Base-by-base conservation (phyloP, 23 tunicate species). In the Halocynthia roretzi region DNA sequence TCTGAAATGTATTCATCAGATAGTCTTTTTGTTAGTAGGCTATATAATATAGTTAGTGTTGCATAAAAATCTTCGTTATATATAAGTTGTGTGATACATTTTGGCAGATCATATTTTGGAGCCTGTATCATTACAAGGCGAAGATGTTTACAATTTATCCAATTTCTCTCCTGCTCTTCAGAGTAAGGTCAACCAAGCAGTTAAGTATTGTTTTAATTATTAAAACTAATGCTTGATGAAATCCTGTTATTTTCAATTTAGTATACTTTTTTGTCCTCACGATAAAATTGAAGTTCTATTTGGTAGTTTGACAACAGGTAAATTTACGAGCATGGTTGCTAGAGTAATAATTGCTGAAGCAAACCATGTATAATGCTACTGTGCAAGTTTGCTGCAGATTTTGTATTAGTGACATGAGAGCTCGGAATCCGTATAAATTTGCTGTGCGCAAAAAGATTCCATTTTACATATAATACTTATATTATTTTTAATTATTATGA, bases 111-210 rank as follows among this genome's bases (percentile, higher is more conserved):
- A 64, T 51, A 71, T 86, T 7, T 81, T 64, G 11, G 56, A 80
- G n/a, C 85, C 85, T 8, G 76, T 81, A 7, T 52, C 75, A 8
- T 49, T 86, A 50, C 68, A 67, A 52, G 91, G 91, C 1, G 53
- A 54, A 21, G 91, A 86, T 62, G 85, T 86, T 19, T 57, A 17
- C 12, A 71, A 75, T 44, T 49, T 12, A n/a, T 21, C 78, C 20
- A 50, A 15, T 50, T 15, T 53, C 10, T 56, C 78, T 54, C 18
- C 56, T 14, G 19, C 63, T 8, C 22, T 74, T 22, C 19, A 21
- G 23, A 74, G 31, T 8, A 74, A 74, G 31, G 78, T 74, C n/a
- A 19, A 52, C 10, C 31, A 54, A 7, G 63, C 78, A 21, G 56
- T 74, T 14, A 56, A 31, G 44, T 31, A 31, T 31, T 31, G 44